A percentile compares a stretch with the other conserved stretches of the same genome.
Evolutionary conservation across 2,797 vertebrate genomes (phyloP).

Genomic region (Protonibea diacanthus): DNA sequence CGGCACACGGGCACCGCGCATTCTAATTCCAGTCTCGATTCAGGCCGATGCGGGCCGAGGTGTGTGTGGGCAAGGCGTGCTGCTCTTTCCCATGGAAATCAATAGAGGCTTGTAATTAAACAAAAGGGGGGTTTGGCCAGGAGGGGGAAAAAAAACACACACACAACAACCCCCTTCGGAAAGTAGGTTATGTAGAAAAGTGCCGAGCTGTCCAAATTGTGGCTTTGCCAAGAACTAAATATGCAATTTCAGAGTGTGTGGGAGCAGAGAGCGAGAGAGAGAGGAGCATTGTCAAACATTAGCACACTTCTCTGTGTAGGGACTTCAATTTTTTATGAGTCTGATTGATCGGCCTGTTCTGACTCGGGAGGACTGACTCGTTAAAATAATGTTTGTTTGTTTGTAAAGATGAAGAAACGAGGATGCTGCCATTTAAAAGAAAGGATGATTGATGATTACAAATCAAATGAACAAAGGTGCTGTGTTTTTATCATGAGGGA

Average conservation of each 20-base stretch:
- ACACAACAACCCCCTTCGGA: constrained; percentile 77
- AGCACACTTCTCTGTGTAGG: constrained; percentile 65
- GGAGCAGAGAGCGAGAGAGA: constrained; percentile 27
- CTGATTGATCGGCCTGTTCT: constrained; percentile 75
- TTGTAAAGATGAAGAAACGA: constrained; percentile 62
- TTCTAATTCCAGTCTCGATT: constrained; percentile 85
- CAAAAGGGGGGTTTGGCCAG: constrained; percentile 84
- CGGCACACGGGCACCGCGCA: constrained; percentile 60
- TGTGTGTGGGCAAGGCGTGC: constrained; percentile 84
- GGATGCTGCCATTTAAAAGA: constrained; percentile 42
- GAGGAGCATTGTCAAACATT: constrained; percentile 64
- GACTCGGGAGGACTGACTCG: constrained; percentile 59
- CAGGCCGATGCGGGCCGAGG: constrained; percentile 77
- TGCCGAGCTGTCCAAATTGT: constrained; percentile 84
- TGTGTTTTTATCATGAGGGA: constrained; percentile 13
- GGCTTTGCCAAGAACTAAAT: constrained; percentile 82
- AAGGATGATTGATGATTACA: constrained; percentile 22
- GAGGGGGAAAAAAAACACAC: constrained; percentile 52
- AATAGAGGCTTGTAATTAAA: constrained; percentile 90
- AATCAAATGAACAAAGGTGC: constrained; percentile 60
- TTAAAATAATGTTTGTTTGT: constrained; percentile 75
- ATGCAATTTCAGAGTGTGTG: constrained; percentile 75
- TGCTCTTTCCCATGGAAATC: constrained; percentile 90
- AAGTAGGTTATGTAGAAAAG: constrained; percentile 88
- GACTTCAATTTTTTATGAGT: constrained; percentile 78